Conservation (phyloP, 2,888 invertebrate genomes). For the Sepioteuthis lessoniana region DNA sequence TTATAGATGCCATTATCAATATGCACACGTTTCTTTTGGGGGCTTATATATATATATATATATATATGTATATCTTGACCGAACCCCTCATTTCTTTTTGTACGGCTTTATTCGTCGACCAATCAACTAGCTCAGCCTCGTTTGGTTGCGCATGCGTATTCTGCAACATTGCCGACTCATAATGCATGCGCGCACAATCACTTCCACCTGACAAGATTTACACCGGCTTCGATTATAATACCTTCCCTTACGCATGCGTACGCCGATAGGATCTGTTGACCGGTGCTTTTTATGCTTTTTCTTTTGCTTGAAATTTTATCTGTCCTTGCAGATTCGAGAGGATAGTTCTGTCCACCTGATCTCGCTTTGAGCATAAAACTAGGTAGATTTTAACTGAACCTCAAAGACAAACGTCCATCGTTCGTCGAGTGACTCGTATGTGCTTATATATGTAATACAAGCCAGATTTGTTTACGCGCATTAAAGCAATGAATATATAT, state of each 20-base stretch:
- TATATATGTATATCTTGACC: too few species aligned
- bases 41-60: too few species aligned
- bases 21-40: too few species aligned
- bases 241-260: background rate
- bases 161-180: background rate
- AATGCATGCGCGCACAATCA: background rate
- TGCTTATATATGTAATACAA: background rate
- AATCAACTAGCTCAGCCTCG: background rate
- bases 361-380: background rate
- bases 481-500: too few species aligned
- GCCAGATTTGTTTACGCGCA: background rate
- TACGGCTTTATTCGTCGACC: background rate
- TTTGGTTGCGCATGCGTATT: background rate
- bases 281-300: background rate
- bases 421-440: background rate
- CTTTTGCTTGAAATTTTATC: background rate
- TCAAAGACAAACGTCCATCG: background rate
- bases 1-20: too few species aligned
- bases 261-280: background rate
- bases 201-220: background rate
- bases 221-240: background rate
- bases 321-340: background rate
- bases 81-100: background rate
- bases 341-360: background rate
- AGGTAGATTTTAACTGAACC: background rate